Conservation (phyloP, 2,797 vertebrate species). For the Spinus olivaceus region DNA sequence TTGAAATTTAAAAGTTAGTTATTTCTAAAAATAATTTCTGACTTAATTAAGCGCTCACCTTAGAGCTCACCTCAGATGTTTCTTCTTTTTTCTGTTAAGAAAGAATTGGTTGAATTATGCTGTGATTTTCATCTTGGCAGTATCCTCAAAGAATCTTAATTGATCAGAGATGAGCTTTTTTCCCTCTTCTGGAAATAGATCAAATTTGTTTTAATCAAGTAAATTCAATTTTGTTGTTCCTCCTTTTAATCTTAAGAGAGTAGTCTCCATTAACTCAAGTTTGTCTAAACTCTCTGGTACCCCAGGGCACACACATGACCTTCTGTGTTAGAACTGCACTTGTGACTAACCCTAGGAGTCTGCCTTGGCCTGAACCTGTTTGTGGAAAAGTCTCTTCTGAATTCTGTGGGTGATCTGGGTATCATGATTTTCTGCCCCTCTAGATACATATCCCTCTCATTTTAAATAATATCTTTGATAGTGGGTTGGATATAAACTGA, state of each 20-base stretch:
- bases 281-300: constrained; percentile 1
- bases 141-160: constrained; percentile 6
- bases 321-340: not conserved
- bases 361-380: not conserved
- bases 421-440: not conserved
- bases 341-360: not conserved
- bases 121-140: not conserved
- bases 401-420: not conserved
- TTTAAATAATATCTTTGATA: not conserved
- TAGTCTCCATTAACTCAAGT: not conserved
- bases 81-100: constrained; percentile 9
- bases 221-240: not conserved
- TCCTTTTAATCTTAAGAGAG: constrained; percentile 28
- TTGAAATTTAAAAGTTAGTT: constrained; percentile 16
- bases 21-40: not conserved
- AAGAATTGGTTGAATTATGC: constrained; percentile 14
- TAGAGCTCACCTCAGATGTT: not conserved
- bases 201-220: constrained; percentile 62
- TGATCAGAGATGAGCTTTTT: not conserved
- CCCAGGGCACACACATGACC: not conserved
- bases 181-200: not conserved
- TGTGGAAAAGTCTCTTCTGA: not conserved
- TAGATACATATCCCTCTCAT: not conserved
- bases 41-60: constrained; percentile 32
- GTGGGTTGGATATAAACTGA: not conserved